These are phyloP conservation scores for Diadegma fenestrale DNA, from an alignment of 2,888 invertebrate genomes.

Conservation along the genomic window DNA sequence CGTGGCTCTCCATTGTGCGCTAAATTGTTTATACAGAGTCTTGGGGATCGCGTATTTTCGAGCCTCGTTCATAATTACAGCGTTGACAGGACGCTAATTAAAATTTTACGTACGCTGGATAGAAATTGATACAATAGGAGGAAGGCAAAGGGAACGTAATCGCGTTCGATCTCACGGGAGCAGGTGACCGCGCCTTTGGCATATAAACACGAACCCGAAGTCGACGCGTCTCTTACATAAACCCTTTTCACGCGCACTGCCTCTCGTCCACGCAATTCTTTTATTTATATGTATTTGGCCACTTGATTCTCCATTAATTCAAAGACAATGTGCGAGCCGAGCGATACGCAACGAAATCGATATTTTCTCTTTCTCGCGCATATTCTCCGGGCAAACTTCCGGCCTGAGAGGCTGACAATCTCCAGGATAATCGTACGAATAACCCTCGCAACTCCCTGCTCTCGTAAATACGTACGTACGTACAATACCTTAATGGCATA, in stretches of 20 bases:
- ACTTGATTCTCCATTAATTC: slow-evolving; percentile 11
- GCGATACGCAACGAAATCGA: slow-evolving; percentile 15
- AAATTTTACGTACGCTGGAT: slow-evolving; percentile 41
- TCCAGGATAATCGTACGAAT: slow-evolving; percentile 67
- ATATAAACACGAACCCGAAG: slow-evolving; percentile 30
- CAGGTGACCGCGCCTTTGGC: slow-evolving; percentile 56
- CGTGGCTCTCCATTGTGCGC: slow-evolving; percentile 22
- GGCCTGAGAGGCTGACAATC: slow-evolving; percentile 59
- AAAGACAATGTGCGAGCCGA: slow-evolving; percentile 10
- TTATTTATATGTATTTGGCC: not conserved
- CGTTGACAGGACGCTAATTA: slow-evolving; percentile 61
- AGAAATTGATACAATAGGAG: not conserved
- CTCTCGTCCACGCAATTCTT: slow-evolving; percentile 9
- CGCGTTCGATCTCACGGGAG: slow-evolving; percentile 62
- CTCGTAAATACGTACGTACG: slow-evolving; percentile 44
- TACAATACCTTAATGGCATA: slow-evolving; percentile 41
- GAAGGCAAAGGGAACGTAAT: slow-evolving; percentile 54
- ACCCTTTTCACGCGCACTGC: slow-evolving; percentile 20
- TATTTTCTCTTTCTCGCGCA: slow-evolving; percentile 12
- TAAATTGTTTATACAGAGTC: slow-evolving; percentile 33
- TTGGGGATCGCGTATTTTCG: slow-evolving; percentile 12
- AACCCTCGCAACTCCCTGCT: slow-evolving; percentile 61
- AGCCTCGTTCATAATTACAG: slow-evolving; percentile 52
- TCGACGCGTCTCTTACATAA: slow-evolving; percentile 31
- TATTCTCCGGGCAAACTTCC: slow-evolving; percentile 33